phyloP scores from a whole-genome alignment of 2,113 vertebrate genomes.

The Sinosuthora webbiana region DNA sequence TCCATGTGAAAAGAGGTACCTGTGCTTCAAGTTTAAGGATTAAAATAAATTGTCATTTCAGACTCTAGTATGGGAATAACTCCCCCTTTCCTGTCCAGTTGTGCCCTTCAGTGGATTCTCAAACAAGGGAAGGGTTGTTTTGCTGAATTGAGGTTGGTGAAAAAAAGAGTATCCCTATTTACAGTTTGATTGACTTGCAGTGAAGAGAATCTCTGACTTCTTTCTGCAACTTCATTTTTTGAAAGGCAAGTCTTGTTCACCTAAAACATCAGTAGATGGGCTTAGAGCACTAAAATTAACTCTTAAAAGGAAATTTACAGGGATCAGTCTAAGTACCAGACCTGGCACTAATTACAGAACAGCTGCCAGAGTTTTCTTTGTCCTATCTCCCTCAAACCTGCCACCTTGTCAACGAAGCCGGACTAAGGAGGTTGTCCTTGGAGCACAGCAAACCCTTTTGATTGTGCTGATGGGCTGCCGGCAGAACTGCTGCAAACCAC shows the following conservation, averaged over 20 bases:
- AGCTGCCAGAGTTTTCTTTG: neutral
- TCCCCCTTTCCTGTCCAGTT: neutral
- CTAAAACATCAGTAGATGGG: neutral
- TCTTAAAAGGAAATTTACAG: neutral
- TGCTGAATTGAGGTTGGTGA: neutral
- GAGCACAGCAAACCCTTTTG: neutral
- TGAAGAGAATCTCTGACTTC: neutral
- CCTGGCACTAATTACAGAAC: neutral
- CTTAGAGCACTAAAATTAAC: neutral
- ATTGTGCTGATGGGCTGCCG: neutral
- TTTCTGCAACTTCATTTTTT: neutral
- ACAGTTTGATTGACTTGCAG: neutral
- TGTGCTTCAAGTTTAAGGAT: neutral
- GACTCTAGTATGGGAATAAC: neutral
- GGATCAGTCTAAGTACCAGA: neutral
- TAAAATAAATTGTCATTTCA: neutral
- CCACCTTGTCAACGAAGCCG: neutral
- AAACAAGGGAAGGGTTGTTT: neutral
- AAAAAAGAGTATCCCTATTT: neutral
- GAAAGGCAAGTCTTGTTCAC: neutral
- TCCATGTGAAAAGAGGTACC: neutral
- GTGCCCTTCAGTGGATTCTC: neutral
- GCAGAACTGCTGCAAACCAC: neutral
- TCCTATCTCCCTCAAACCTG: neutral
- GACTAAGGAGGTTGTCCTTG: neutral